phyloP scores from a whole-genome alignment of 2,888 invertebrate genomes.

The Mactromeris polynyma region DNA sequence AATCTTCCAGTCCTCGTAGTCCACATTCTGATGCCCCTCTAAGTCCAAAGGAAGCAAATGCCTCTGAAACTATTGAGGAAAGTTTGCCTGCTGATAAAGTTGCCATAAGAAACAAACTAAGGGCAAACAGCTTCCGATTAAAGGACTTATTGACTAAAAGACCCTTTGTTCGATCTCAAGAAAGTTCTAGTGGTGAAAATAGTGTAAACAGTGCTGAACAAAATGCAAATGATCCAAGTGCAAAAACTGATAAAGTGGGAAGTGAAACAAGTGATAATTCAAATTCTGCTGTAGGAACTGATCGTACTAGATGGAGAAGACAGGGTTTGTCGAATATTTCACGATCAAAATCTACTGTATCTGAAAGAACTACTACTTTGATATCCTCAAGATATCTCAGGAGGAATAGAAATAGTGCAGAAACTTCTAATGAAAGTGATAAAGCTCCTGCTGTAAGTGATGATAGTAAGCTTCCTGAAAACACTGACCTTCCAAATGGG shows the following conservation, averaged over 20 bases:
- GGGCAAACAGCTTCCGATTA: slow-evolving; percentile 67
- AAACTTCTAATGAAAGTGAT: slow-evolving; percentile 16
- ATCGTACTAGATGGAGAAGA: slow-evolving; percentile 61
- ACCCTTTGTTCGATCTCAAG: slow-evolving; percentile 50
- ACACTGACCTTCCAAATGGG: background rate
- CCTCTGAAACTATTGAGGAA: slow-evolving; percentile 25
- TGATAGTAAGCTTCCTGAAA: background rate
- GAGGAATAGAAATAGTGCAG: slow-evolving; percentile 33
- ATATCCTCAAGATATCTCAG: slow-evolving; percentile 60
- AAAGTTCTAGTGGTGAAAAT: slow-evolving; percentile 7
- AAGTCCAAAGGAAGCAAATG: slow-evolving; percentile 8
- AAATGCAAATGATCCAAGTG: background rate
- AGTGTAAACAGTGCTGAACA: slow-evolving; percentile 20
- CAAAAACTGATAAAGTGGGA: slow-evolving; percentile 14
- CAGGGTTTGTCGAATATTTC: slow-evolving; percentile 39
- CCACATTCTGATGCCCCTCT: slow-evolving; percentile 37
- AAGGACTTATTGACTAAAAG: slow-evolving; percentile 66
- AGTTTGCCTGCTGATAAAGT: slow-evolving; percentile 52
- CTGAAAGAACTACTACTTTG: slow-evolving; percentile 59
- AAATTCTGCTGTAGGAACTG: slow-evolving; percentile 23
- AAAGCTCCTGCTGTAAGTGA: slow-evolving; percentile 1
- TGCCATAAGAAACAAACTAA: slow-evolving; percentile 64
- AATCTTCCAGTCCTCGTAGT: slow-evolving; percentile 50
- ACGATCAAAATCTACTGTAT: slow-evolving; percentile 47
- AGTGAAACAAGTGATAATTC: slow-evolving; percentile 11